A percentile compares a stretch with the other conserved stretches of the same genome.
phyloP scores from a whole-genome alignment of 2,888 invertebrate species.

The Standfussiana lucernea region DNA sequence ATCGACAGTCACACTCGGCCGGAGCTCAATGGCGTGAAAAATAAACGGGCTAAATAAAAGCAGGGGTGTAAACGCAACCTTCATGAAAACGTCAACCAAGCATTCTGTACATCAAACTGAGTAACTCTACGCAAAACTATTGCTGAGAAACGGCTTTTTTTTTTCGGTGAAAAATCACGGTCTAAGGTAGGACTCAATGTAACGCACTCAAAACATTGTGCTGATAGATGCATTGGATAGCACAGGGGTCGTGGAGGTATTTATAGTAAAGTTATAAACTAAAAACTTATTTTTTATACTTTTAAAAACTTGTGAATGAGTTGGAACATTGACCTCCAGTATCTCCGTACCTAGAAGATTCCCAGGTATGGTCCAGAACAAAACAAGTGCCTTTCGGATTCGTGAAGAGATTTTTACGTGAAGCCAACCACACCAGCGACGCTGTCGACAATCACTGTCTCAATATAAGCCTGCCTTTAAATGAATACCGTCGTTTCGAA shows the following conservation, averaged over 20 bases:
- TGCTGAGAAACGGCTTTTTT: background rate
- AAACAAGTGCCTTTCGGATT: background rate
- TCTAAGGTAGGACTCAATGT: background rate
- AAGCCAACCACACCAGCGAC: background rate
- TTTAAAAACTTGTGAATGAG: background rate
- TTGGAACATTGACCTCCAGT: background rate
- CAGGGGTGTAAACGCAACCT: background rate
- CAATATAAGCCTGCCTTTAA: conserved; percentile 25
- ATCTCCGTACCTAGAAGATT: background rate
- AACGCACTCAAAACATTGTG: background rate
- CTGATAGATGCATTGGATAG: background rate
- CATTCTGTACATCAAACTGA: background rate
- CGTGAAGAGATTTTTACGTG: background rate
- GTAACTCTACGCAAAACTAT: background rate
- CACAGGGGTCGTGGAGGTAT: background rate
- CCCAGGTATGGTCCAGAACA: background rate
- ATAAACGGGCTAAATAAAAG: background rate
- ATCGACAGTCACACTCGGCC: background rate
- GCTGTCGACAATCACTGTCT: background rate
- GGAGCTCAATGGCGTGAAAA: background rate
- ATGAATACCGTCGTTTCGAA: conserved; percentile 60
- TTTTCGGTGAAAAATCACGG: background rate
- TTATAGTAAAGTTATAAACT: background rate
- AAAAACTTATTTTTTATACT: background rate
- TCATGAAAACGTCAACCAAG: background rate